Evolutionary conservation across 2,888 invertebrate genomes (phyloP).

Genomic region (Cepaea hortensis): DNA sequence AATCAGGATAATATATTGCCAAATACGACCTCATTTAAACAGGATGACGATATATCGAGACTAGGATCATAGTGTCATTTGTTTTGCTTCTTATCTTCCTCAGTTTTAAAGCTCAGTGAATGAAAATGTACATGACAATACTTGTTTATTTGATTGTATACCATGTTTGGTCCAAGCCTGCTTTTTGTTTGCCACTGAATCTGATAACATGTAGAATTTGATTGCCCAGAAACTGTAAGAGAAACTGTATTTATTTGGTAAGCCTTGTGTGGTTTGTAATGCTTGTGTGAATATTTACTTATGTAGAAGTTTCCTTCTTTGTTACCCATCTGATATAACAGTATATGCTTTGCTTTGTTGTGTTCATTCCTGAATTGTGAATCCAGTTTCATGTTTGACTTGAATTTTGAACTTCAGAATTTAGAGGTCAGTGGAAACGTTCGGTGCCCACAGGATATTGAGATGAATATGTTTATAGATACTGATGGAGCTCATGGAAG

Average conservation of each 20-base stretch:
- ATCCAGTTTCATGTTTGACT: not conserved
- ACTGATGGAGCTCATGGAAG: too few relatives aligned
- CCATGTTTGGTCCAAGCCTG: too few relatives aligned
- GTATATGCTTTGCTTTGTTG: not conserved
- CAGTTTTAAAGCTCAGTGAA: too few relatives aligned
- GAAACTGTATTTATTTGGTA: constrained; percentile 26
- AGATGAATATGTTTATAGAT: too few relatives aligned
- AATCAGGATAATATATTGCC: too few relatives aligned
- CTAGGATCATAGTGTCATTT: not conserved
- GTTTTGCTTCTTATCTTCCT: too few relatives aligned
- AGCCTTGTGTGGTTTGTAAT: not conserved
- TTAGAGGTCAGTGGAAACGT: not conserved
- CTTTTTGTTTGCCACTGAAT: too few relatives aligned
- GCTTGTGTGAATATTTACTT: not conserved
- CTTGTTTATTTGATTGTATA: too few relatives aligned
- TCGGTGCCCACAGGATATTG: not conserved
- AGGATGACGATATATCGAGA: too few relatives aligned
- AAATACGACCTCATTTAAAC: too few relatives aligned
- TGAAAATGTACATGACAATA: too few relatives aligned
- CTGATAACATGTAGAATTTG: not conserved
- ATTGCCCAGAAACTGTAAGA: not conserved
- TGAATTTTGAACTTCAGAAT: not conserved
- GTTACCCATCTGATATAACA: not conserved
- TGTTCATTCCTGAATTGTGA: not conserved
- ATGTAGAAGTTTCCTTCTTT: not conserved